These are phyloP conservation scores for Dasypus novemcinctus DNA, from an alignment of 2,113 vertebrate genomes.

Conservation along the genomic window DNA sequence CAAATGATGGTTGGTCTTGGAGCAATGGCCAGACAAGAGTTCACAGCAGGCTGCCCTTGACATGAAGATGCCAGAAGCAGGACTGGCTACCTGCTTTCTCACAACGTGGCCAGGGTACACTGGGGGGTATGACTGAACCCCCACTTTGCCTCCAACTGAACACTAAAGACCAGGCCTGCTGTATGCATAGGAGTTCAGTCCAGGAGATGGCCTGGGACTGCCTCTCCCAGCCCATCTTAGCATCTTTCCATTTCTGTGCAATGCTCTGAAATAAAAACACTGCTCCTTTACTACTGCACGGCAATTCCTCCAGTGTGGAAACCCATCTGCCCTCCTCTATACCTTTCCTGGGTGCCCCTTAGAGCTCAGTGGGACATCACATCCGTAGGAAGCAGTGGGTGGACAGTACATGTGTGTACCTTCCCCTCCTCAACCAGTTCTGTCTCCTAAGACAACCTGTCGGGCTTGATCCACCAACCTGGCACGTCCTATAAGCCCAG, in stretches of 20 bases:
- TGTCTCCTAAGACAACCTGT: background rate
- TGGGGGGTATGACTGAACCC: background rate
- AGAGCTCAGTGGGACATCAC: fast-evolving
- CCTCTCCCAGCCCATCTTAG: background rate
- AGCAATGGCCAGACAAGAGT: background rate
- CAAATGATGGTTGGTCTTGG: background rate
- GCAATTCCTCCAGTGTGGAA: background rate
- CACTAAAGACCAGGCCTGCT: fast-evolving
- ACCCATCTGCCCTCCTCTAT: too few relatives aligned
- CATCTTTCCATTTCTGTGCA: background rate
- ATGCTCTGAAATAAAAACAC: background rate
- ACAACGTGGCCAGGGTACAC: background rate
- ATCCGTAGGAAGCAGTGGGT: background rate
- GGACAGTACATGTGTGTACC: fast-evolving
- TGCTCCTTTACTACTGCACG: fast-evolving
- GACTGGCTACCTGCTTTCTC: background rate
- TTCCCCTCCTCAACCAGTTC: background rate
- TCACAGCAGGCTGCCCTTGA: background rate
- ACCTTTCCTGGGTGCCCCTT: background rate
- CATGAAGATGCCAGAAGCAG: background rate
- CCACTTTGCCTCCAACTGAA: background rate
- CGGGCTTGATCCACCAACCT: background rate
- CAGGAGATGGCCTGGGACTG: background rate
- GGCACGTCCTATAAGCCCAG: background rate
- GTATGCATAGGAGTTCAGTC: background rate